Evolutionary conservation across 2,888 invertebrate species (phyloP).

Genomic region (Drosophila acutilabella): DNA sequence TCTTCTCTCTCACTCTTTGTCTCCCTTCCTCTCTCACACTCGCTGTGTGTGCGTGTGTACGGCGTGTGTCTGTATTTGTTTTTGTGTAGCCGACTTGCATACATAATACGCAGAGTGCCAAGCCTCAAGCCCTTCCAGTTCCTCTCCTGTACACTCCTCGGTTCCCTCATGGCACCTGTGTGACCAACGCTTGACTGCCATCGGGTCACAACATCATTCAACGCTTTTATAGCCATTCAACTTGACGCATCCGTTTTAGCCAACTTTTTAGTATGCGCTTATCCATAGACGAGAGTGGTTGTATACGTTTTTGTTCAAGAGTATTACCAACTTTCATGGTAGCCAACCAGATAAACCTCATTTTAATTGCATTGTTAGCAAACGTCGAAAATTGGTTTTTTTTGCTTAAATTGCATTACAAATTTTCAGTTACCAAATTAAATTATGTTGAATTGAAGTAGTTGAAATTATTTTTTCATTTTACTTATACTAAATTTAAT

Average conservation of each 20-base stretch:
- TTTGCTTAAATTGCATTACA: no score
- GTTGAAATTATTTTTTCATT: no score
- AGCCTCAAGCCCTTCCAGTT: slow-evolving; percentile 8
- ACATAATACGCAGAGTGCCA: slow-evolving; percentile 65
- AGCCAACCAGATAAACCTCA: slow-evolving; percentile 1
- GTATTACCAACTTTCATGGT: not conserved
- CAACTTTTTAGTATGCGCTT: slow-evolving; percentile 61
- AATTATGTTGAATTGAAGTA: no score
- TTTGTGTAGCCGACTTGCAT: slow-evolving; percentile 75
- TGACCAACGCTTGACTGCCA: slow-evolving; percentile 23
- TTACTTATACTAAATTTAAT: no score
- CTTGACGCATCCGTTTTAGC: slow-evolving; percentile 72
- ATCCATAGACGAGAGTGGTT: slow-evolving; percentile 36
- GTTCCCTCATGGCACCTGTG: not conserved
- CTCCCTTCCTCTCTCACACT: no score
- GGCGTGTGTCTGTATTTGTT: slow-evolving; percentile 64
- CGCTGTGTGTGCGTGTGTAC: slow-evolving; percentile 2
- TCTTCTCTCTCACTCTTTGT: no score
- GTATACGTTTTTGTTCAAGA: slow-evolving; percentile 7
- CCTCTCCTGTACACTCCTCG: not conserved
- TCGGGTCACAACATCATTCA: slow-evolving; percentile 64
- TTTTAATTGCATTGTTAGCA: slow-evolving; percentile 1
- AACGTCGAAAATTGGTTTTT: not conserved
- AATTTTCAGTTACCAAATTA: no score
- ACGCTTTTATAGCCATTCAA: slow-evolving; percentile 79